Base-by-base conservation (phyloP, 2,888 invertebrate genomes). In the Gibbula magus region DNA sequence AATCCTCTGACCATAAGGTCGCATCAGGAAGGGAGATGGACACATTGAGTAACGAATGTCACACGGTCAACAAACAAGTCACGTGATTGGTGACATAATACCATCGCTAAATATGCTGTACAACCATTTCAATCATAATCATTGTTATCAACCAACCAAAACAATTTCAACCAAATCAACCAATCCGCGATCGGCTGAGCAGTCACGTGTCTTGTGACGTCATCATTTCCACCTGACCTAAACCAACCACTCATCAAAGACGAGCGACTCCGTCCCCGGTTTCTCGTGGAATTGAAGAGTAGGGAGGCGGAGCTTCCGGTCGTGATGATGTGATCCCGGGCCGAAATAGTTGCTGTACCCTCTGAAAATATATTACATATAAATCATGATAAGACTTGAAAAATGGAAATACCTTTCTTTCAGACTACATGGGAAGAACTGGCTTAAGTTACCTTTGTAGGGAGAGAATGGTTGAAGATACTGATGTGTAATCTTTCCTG, bases 231-330 rank as follows among this genome's bases (percentile, higher is more conserved):
- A 51, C 16, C 22, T 25, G 20, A 16, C 13, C 53, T 29, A 75
- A 13, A 75, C 75, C 51, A 45, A 52, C 45, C 53, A 53, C 22
- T 29, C 52, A 52, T 82, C 80, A 83, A 32, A 83, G 78, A n/a
- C 80, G 74, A 10, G 82, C 82, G 25, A 76, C 81, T 2, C 82
- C 84, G 52, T 81, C 77, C 39, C 79, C 79, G 18, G 81, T 52
- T 39, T 79, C 78, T 70, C 86, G 29, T 81, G 85, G 79, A 45
- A 89, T 87, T 73, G 87, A 84, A 32, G 89, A 87, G 80, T 89
- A 89, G 10, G 89, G 85, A n/a, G 89, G 88, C 1, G 89, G 88
- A 2, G 84, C 83, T 2, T 85, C 86, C 18, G 82, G 74, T 22
- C 80, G 80, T 18, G 79, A 78, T 7, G 83, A 84, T 13, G 83